These are phyloP conservation scores for Pelmatolapia mariae DNA, from an alignment of 2,113 vertebrate species.

Conservation along the genomic window DNA sequence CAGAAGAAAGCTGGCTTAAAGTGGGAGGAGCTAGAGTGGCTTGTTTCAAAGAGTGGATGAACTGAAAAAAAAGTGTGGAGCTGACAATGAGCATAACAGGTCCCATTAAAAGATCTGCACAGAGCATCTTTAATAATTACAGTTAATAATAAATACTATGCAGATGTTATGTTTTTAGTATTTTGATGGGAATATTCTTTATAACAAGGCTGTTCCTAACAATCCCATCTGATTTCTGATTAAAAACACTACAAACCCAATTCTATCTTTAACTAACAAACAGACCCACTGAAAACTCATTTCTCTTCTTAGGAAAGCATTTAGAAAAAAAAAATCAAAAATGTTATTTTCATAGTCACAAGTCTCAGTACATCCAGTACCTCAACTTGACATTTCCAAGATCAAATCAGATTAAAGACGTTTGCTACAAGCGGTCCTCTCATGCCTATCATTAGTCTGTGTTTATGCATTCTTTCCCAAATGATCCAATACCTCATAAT, in stretches of 20 bases:
- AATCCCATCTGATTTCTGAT: background rate
- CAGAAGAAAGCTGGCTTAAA: background rate
- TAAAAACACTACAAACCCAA: background rate
- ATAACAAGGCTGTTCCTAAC: background rate
- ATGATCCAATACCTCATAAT: background rate
- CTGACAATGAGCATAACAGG: background rate
- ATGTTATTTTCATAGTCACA: background rate
- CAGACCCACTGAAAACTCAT: background rate
- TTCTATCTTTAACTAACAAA: background rate
- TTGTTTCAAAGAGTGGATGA: background rate
- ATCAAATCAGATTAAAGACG: background rate
- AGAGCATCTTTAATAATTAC: background rate
- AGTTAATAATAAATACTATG: background rate
- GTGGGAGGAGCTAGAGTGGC: background rate
- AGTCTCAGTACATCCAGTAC: background rate
- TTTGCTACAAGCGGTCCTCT: background rate
- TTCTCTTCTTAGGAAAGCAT: background rate
- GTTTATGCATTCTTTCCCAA: background rate
- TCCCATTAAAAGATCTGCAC: background rate
- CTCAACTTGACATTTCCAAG: background rate
- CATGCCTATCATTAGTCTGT: background rate
- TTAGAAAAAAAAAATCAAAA: background rate
- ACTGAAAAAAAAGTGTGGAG: background rate
- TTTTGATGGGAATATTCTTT: background rate
- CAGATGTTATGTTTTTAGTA: background rate